Percentiles rank a stretch among this genome's conserved stretches.
Conservation (phyloP, 2,888 invertebrate genomes). For the Terebella lapidaria region DNA sequence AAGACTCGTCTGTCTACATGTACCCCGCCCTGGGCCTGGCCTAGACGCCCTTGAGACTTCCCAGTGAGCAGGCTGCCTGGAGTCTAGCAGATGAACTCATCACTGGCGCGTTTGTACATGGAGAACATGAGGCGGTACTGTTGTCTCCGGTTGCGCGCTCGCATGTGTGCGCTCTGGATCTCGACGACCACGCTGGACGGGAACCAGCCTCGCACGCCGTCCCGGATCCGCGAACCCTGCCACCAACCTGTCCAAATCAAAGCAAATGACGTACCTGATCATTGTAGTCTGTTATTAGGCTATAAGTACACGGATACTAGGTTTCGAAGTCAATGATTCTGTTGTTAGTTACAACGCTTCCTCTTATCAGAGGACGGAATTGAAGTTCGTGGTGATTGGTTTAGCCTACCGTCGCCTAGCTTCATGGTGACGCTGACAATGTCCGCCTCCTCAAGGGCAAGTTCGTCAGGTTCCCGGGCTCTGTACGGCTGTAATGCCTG, state of each 20-base stretch:
- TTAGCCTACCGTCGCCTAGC: slow-evolving; percentile 75
- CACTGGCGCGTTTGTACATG: no score
- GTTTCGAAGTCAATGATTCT: background rate
- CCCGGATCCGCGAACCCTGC: slow-evolving; percentile 85
- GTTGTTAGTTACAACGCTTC: background rate
- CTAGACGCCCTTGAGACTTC: no score
- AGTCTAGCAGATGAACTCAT: no score
- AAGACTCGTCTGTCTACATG: no score
- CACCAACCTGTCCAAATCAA: slow-evolving; percentile 74
- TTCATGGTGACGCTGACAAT: slow-evolving; percentile 88
- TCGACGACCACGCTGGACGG: slow-evolving; percentile 85
- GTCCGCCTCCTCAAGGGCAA: slow-evolving; percentile 80
- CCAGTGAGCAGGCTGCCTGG: no score
- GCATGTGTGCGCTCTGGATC: slow-evolving; percentile 85
- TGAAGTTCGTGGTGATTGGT: background rate
- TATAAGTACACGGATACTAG: background rate
- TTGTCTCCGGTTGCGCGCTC: slow-evolving; percentile 69
- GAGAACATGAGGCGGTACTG: slow-evolving; percentile 1
- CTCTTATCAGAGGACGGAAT: background rate
- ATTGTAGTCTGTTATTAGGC: background rate
- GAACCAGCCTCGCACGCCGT: slow-evolving; percentile 92
- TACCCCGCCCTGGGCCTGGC: no score
- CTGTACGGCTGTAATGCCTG: slow-evolving; percentile 77
- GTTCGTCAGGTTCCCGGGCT: slow-evolving; percentile 84
- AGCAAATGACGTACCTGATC: background rate